Evolutionary conservation across 2,113 vertebrate species (phyloP).

Genomic region (Scomber colias): DNA sequence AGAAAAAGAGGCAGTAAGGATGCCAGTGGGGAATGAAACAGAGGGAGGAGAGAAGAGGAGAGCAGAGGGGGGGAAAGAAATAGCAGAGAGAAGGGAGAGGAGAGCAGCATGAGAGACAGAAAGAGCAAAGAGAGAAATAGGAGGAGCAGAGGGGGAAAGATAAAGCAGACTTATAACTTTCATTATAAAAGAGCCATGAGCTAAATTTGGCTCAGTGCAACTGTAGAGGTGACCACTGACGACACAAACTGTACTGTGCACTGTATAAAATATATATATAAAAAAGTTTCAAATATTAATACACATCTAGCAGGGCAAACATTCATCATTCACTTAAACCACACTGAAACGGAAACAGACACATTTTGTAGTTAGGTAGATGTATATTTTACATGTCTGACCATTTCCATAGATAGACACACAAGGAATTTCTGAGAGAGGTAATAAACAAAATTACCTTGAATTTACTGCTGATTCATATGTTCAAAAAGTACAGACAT

Average conservation of each 20-base stretch:
- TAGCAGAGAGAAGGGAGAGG: neutral
- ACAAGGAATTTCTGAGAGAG: too few species aligned
- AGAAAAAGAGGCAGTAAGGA: neutral
- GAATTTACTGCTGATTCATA: too few species aligned
- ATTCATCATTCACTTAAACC: constrained; percentile 9
- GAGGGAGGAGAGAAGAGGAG: constrained; percentile 10
- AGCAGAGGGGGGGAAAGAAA: neutral
- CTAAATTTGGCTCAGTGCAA: neutral
- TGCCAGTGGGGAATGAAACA: constrained; percentile 19
- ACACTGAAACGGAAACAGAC: neutral
- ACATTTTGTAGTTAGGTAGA: neutral
- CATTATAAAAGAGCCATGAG: constrained; percentile 38
- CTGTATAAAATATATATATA: neutral
- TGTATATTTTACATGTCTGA: too few species aligned
- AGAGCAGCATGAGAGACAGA: too few species aligned
- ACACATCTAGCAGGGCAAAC: constrained; percentile 3
- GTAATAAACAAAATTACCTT: too few species aligned
- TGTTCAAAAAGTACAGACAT: too few species aligned
- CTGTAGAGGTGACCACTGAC: neutral
- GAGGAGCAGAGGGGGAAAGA: neutral
- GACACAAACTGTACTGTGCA: neutral
- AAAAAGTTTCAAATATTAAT: constrained; percentile 12
- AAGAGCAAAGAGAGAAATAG: neutral
- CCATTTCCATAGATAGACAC: too few species aligned
- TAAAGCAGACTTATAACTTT: constrained; percentile 25